These are phyloP conservation scores for Colletes gigas DNA, from an alignment of 1,140 invertebrate genomes.

Conservation along the genomic window DNA sequence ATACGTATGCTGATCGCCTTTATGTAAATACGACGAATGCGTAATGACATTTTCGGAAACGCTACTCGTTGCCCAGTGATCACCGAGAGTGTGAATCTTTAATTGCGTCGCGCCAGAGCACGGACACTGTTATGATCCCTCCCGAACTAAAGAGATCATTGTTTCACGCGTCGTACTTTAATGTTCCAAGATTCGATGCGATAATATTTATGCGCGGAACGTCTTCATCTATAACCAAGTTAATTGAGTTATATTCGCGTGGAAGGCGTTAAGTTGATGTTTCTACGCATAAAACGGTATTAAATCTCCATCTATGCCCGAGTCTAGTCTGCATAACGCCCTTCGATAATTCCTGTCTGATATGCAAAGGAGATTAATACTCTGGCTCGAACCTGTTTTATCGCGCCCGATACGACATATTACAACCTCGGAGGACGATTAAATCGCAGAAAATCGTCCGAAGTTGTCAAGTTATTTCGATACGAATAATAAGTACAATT, in stretches of 20 bases:
- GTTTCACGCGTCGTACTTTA: too few species aligned
- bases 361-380: slow-evolving; percentile 39
- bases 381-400: not conserved
- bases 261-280: not conserved
- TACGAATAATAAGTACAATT: not conserved
- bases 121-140: not conserved
- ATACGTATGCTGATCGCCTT: slow-evolving; percentile 67
- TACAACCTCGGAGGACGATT: not conserved
- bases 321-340: not conserved
- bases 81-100: not conserved
- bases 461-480: not conserved
- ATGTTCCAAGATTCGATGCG: not conserved
- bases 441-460: not conserved
- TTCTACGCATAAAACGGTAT: not conserved
- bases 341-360: slow-evolving; percentile 15
- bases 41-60: slow-evolving; percentile 60
- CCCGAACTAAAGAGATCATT: too few species aligned
- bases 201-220: not conserved
- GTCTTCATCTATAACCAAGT: not conserved
- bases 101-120: not conserved
- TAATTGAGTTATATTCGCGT: slow-evolving; percentile 7
- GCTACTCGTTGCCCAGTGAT: not conserved
- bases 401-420: not conserved
- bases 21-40: slow-evolving; percentile 72
- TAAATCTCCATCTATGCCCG: not conserved